Conservation (phyloP, 2,113 vertebrate species). For the Cyrtonyx montezumae region DNA sequence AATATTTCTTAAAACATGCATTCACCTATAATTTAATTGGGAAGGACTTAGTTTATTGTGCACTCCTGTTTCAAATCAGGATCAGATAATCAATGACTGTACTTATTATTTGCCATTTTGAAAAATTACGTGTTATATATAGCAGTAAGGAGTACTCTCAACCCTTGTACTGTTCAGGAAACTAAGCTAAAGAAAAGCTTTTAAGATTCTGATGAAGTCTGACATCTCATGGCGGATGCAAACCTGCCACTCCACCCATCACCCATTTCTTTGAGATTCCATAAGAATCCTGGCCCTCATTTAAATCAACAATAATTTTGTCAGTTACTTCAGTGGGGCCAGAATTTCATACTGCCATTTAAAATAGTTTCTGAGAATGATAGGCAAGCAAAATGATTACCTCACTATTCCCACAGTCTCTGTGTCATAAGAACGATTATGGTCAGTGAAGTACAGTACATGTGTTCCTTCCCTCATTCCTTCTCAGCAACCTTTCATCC, state of each 20-base stretch:
- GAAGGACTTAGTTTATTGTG: not conserved
- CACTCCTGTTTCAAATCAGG: not conserved
- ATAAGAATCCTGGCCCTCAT: not conserved
- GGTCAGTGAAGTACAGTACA: conserved; percentile 46
- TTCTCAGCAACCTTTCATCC: conserved; percentile 45
- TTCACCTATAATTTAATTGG: accelerated
- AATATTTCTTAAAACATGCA: not conserved
- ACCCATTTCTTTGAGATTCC: not conserved
- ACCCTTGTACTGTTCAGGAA: not conserved
- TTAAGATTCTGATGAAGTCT: not conserved
- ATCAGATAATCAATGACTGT: not conserved
- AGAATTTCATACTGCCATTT: conserved; percentile 34
- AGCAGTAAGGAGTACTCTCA: not conserved
- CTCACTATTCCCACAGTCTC: conserved; percentile 10
- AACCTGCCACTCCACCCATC: not conserved
- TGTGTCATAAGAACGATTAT: conserved; percentile 55
- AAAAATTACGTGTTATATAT: not conserved
- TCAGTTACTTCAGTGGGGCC: conserved; percentile 10
- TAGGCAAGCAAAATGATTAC: conserved; percentile 45
- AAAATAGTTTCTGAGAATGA: conserved; percentile 42
- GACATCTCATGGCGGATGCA: not conserved
- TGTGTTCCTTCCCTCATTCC: conserved; percentile 39
- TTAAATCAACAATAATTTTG: conserved; percentile 42
- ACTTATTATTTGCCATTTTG: not conserved
- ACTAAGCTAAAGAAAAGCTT: not conserved